These are phyloP conservation scores for Catostomus latipinnis DNA, from an alignment of 2,797 vertebrate genomes.

Conservation along the genomic window DNA sequence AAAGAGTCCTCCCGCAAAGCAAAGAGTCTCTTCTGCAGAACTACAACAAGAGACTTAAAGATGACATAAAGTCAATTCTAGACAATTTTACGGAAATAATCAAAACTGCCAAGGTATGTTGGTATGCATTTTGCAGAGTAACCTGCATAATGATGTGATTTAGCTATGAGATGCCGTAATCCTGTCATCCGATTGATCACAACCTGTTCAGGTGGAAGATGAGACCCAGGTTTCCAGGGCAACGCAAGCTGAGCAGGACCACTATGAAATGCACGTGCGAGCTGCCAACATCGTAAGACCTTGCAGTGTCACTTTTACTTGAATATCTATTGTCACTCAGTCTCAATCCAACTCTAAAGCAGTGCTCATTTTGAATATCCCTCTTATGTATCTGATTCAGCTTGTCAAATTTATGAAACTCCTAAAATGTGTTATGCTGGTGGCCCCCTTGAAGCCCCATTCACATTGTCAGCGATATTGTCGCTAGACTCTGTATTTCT, in stretches of 20 bases:
- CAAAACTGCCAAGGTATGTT: conserved; percentile 90
- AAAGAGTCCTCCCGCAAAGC: conserved; percentile 90
- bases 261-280: conserved; percentile 98
- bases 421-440: neutral
- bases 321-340: too few species aligned
- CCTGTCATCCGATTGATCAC: neutral
- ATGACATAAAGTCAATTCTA: conserved; percentile 92
- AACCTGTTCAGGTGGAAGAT: conserved; percentile 87
- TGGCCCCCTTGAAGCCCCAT: neutral
- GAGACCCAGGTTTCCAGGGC: conserved; percentile 95
- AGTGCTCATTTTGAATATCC: neutral
- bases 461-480: too few species aligned
- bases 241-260: conserved; percentile 96
- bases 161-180: neutral
- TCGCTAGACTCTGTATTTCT: too few species aligned
- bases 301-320: neutral
- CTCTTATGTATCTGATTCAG: neutral
- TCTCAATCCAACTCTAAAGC: neutral
- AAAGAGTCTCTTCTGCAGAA: conserved; percentile 95
- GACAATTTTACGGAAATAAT: conserved; percentile 98
- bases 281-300: conserved; percentile 95
- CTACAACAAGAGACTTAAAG: conserved; percentile 98
- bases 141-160: neutral
- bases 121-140: neutral
- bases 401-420: neutral